These are phyloP conservation scores for Gymnocephalus cernua DNA, from an alignment of 2,113 vertebrate species.

Conservation along the genomic window DNA sequence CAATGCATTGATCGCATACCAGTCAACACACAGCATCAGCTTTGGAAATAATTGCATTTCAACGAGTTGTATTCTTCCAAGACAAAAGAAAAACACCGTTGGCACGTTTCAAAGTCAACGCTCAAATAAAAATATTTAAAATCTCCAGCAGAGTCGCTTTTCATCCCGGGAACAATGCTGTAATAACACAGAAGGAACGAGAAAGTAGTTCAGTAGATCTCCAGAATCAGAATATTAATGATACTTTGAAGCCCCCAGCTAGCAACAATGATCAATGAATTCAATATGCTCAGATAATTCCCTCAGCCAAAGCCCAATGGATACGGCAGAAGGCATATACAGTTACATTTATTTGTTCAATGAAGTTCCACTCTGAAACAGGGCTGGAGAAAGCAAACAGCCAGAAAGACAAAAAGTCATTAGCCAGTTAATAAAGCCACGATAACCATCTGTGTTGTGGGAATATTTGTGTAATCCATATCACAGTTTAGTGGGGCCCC, in stretches of 20 bases:
- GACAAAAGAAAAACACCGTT: background rate
- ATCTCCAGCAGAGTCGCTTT: constrained; percentile 46
- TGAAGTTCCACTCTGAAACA: constrained; percentile 49
- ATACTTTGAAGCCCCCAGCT: constrained; percentile 68
- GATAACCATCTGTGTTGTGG: constrained; percentile 55
- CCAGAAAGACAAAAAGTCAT: constrained; percentile 61
- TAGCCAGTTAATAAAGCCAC: constrained; percentile 54
- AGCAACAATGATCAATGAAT: constrained; percentile 79
- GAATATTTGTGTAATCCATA: constrained; percentile 49
- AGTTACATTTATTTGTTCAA: constrained; percentile 67
- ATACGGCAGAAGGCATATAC: constrained; percentile 37
- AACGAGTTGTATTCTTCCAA: constrained; percentile 1
- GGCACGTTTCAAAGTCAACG: constrained; percentile 7
- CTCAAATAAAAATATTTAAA: constrained; percentile 40
- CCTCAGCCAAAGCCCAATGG: constrained; percentile 60
- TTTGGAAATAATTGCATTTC: constrained; percentile 3
- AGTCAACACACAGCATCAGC: background rate
- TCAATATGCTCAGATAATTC: constrained; percentile 75
- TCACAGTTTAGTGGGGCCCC: constrained; percentile 29
- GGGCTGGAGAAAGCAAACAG: constrained; percentile 39
- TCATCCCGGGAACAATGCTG: constrained; percentile 17
- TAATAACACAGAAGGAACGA: constrained; percentile 50
- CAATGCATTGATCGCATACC: background rate
- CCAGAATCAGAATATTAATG: constrained; percentile 76
- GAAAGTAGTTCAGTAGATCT: constrained; percentile 55